phyloP scores from a whole-genome alignment of 2,113 vertebrate genomes.

The Salminus brasiliensis region DNA sequence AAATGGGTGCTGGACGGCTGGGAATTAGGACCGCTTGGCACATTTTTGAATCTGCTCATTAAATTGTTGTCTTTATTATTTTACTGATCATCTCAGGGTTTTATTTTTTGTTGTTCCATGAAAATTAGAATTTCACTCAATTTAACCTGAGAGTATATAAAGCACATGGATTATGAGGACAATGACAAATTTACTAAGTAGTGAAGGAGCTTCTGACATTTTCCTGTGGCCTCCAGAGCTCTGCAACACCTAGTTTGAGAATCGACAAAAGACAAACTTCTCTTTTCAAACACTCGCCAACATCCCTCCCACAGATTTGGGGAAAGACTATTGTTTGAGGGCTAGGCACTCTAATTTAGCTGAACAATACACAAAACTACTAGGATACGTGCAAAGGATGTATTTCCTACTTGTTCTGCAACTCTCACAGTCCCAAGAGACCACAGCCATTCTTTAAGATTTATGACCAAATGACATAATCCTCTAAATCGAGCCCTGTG shows the following conservation, averaged over 20 bases:
- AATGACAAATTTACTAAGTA: too few relatives aligned
- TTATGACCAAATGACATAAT: not conserved
- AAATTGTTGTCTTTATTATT: too few relatives aligned
- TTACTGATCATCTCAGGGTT: too few relatives aligned
- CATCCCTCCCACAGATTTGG: not conserved
- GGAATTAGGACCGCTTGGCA: too few relatives aligned
- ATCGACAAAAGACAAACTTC: not conserved
- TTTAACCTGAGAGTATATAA: too few relatives aligned
- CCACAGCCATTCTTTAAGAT: not conserved
- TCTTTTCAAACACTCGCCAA: not conserved
- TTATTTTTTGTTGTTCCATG: too few relatives aligned
- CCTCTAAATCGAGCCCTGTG: not conserved
- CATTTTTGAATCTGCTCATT: too few relatives aligned
- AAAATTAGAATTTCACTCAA: too few relatives aligned
- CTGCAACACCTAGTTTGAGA: not conserved
- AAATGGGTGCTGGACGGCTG: too few relatives aligned
- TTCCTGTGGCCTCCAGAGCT: too few relatives aligned
- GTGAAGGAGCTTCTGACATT: too few relatives aligned
- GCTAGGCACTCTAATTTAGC: not conserved
- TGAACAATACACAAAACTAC: not conserved
- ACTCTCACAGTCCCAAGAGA: not conserved
- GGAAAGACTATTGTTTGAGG: constrained; percentile 39
- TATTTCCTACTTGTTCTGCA: constrained; percentile 23
- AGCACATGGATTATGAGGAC: too few relatives aligned
- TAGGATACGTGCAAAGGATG: not conserved